Percentiles rank a stretch among this genome's conserved stretches.
phyloP scores from a whole-genome alignment of 2,797 vertebrate genomes.

The Potorous gilbertii region DNA sequence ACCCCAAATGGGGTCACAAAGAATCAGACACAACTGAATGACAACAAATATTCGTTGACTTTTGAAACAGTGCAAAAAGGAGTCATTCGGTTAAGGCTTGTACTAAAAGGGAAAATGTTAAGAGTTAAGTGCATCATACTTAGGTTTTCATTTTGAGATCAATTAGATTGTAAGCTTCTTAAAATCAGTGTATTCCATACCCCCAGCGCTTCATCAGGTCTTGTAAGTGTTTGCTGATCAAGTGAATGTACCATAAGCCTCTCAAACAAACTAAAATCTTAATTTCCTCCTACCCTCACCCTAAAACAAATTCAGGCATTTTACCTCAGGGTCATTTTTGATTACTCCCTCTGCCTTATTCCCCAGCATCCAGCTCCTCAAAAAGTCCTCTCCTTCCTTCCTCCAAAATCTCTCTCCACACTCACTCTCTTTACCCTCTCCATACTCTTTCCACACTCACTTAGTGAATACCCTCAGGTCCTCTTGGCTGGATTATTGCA shows the following conservation, averaged over 20 bases:
- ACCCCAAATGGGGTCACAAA: background rate
- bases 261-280: background rate
- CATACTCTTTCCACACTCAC: fast-evolving
- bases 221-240: background rate
- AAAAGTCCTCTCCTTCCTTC: background rate
- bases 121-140: background rate
- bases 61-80: background rate
- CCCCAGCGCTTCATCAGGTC: background rate
- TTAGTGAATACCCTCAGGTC: background rate
- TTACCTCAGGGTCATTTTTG: background rate
- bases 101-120: background rate
- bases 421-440: background rate
- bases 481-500: background rate
- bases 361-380: background rate
- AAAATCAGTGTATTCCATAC: background rate
- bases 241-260: background rate
- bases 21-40: no score
- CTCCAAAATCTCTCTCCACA: background rate
- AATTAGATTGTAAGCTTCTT: background rate
- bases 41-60: background rate
- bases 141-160: background rate
- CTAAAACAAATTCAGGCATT: background rate
- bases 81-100: background rate
- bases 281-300: background rate
- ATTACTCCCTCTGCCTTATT: background rate